Conservation (phyloP, 2,888 invertebrate genomes). For the Dolichopus griseipennis region DNA sequence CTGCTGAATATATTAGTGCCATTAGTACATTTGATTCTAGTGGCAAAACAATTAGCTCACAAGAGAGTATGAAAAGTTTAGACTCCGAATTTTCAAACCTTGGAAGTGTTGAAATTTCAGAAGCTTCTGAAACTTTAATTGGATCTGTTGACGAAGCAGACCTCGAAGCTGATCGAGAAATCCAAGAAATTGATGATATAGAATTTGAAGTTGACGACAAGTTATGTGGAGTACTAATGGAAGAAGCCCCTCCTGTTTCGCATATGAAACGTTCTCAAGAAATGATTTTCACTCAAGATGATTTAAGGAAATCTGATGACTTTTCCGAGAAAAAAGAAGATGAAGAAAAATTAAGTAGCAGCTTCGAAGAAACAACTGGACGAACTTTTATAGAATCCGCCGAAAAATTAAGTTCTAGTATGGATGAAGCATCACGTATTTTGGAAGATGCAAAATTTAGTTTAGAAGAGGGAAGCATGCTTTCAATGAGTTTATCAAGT, state of each 20-base stretch:
- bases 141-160: conserved; percentile 71
- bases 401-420: conserved; percentile 46
- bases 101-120: conserved; percentile 83
- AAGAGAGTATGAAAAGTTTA: conserved; percentile 81
- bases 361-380: neutral
- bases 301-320: conserved; percentile 39
- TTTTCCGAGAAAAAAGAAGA: conserved; percentile 26
- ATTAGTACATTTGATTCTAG: conserved; percentile 59
- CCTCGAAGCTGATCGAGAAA: conserved; percentile 46
- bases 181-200: conserved; percentile 27
- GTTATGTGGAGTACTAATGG: conserved; percentile 50
- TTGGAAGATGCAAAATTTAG: conserved; percentile 39
- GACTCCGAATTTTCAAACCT: conserved; percentile 84
- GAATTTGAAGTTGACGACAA: conserved; percentile 43
- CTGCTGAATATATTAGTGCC: conserved; percentile 79
- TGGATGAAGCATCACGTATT: conserved; percentile 22
- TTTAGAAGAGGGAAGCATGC: conserved; percentile 50
- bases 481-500: conserved; percentile 52
- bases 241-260: conserved; percentile 55
- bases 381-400: conserved; percentile 30
- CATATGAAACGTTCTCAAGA: conserved; percentile 82
- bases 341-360: conserved; percentile 37
- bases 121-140: conserved; percentile 85
- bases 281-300: conserved; percentile 73
- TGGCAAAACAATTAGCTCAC: conserved; percentile 55